Base-by-base conservation (phyloP, 2,113 vertebrate species). In the Climacteris rufus region DNA sequence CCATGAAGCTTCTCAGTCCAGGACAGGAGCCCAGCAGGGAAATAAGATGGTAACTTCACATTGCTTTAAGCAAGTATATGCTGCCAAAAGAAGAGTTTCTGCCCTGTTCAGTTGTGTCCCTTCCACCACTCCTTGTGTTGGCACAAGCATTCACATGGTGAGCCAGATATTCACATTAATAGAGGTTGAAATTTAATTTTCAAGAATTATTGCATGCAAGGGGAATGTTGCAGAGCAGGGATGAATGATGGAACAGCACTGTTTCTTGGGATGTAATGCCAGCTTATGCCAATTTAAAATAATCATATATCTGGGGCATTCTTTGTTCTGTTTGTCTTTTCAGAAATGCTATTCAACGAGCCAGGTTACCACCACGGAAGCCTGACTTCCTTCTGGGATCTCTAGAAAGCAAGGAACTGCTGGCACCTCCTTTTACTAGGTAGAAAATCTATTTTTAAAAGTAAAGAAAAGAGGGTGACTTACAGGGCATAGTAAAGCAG, bases 301-400 rank as follows among this genome's bases (percentile, higher is more conserved):
- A 89, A 27, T 78, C 1, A 1, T 31, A 23, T n/a, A 21, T 47
- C 47, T 75, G 21, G 47, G 30, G 5, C 66, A 50, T 42, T 68
- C 59, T 79, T 35, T 35, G 22, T 81, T 57, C 53, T 33, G 33
- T 30, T 65, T 35, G 83, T 90, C 47, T 91, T 85, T 92, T 68
- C 96, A 98, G 98, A 93, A 90, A 83, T 17, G 39, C 47, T 10
- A 42, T 88, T 50, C 89, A 53, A 56, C 72, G 2, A 18, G 88
- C 59, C 13, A 97, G 97, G 85, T 96, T 96, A 50, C 98, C 98
- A 77, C 98, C 98, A 4, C 85, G 53, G 45, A 91, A 97, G 81
- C 97, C 97, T 22, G 70, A 87, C 68, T 98, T 98, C 57, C 94
- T 98, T 61, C 87, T 98, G 49, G 82, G 97, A 27, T 97, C 95